Evolutionary conservation across 2,888 invertebrate species (phyloP).

Genomic region (Pelosia muscerda): DNA sequence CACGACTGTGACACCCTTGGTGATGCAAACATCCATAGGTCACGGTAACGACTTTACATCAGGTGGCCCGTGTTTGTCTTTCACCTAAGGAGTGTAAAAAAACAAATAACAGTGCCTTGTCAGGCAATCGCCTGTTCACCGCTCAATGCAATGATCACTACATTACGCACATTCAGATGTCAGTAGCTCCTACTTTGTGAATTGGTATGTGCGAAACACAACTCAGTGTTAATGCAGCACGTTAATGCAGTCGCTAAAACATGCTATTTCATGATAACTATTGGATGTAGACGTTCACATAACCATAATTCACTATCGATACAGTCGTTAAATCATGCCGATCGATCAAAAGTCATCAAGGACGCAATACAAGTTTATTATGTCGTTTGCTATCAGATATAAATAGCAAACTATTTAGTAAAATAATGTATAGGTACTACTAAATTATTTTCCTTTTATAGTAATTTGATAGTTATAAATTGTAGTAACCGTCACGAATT

Average conservation of each 20-base stretch:
- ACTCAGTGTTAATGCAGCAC: not conserved
- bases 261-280: not conserved
- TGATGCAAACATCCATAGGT: too few relatives aligned
- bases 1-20: too few relatives aligned
- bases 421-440: not conserved
- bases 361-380: not conserved
- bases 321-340: not conserved
- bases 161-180: not conserved
- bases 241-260: not conserved
- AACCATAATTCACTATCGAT: not conserved
- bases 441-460: not conserved
- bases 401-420: not conserved
- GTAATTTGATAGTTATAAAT: conserved; percentile 1
- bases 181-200: not conserved
- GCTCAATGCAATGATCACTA: not conserved
- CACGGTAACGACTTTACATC: too few relatives aligned
- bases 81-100: too few relatives aligned
- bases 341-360: not conserved
- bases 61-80: too few relatives aligned
- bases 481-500: not conserved
- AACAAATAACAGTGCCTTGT: too few relatives aligned
- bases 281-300: too few relatives aligned
- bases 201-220: not conserved
- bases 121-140: not conserved
- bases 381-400: not conserved